These are phyloP conservation scores for Linnaemya vulpina DNA, from an alignment of 2,888 invertebrate genomes.

Conservation along the genomic window DNA sequence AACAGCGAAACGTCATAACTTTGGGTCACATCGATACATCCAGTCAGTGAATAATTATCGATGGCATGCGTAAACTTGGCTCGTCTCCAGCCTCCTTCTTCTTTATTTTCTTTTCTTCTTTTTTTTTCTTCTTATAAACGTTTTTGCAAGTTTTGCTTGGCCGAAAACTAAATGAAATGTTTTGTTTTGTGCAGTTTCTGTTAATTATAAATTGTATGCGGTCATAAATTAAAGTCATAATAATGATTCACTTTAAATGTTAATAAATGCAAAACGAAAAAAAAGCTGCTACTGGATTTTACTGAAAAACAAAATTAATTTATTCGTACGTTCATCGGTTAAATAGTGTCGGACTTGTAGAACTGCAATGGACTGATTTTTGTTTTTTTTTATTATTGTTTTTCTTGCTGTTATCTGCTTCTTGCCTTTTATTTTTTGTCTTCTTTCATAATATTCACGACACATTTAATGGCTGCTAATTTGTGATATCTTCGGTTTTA, in stretches of 20 bases:
- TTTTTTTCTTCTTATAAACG: neutral
- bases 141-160: neutral
- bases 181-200: conserved; percentile 30
- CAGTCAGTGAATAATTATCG: conserved; percentile 67
- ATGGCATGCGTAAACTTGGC: conserved; percentile 17
- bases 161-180: conserved; percentile 7
- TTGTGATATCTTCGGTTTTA: conserved; percentile 15
- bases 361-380: conserved; percentile 18
- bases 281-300: conserved; percentile 56
- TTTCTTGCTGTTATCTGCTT: neutral
- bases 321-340: conserved; percentile 12
- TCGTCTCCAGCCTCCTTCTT: neutral
- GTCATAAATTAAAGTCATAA: conserved; percentile 53
- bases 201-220: conserved; percentile 54
- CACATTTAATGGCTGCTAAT: conserved; percentile 45
- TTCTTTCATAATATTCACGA: conserved; percentile 7
- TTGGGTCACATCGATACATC: conserved; percentile 47
- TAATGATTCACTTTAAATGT: conserved; percentile 55
- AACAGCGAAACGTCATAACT: conserved; percentile 33
- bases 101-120: no score
- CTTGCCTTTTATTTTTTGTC: neutral
- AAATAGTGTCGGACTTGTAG: conserved; percentile 28
- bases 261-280: conserved; percentile 24
- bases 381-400: neutral
- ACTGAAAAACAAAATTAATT: conserved; percentile 8